Evolutionary conservation across 2,113 vertebrate species (phyloP), one percentile per base, ranked within the genome.

Genomic region (Psephotus haematonotus): DNA sequence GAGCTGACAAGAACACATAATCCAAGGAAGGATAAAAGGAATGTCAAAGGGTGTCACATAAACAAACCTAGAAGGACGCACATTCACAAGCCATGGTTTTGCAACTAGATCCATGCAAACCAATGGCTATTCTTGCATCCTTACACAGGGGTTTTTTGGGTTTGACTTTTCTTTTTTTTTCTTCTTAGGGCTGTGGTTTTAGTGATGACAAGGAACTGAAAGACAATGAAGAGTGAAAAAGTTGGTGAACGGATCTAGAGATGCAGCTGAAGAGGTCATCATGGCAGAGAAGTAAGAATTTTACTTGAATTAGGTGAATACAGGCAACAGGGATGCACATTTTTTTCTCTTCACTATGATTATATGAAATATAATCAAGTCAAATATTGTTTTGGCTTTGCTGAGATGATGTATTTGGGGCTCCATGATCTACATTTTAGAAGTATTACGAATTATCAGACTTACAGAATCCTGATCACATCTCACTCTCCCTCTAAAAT

Each of bases 321-420:
- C 12, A 46, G 7, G 16, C 27, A 78, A 25, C 1, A 76, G 7
- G 64, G 14, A 60, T 29, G 13, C 0, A 1, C 1, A 0, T 28
- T 25, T 68, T 71, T 35, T 77, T 64, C 72, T 13, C 5, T 77
- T 65, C 63, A 41, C 37, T 57, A 29, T 12, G 31, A 12, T 27
- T 49, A 63, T 50, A 20, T 1, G 1, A 75, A 78, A 64, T 8
- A 68, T 1, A 53, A 17, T n/a, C 17, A 46, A 92, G 25, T 33
- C 13, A 91, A 41, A 72, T 23, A 74, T 2, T 27, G 47, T 14
- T 87, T 62, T 53, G 33, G 15, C 24, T 93, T 87, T 83, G 46
- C 20, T 53, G 15, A 72, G 33, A 70, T 35, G 27, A 86, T 5
- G 0, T 11, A 39, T 64, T 63, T 81, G 43, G 27, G 43, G 50